Conservation (phyloP, 2,113 vertebrate genomes). For the Anhinga rufa region DNA sequence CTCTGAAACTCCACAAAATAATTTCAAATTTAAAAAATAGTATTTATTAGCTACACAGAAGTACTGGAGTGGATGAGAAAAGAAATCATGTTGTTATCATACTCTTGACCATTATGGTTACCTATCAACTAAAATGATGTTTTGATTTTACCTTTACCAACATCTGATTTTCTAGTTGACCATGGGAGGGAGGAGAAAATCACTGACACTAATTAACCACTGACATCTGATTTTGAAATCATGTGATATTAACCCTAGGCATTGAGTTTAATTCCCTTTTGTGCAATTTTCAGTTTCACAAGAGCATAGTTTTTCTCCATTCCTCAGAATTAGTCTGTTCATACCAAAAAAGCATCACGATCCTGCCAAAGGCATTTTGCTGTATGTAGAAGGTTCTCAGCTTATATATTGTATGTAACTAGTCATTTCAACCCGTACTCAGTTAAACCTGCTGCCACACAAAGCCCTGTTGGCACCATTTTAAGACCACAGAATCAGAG, state of each 20-base stretch:
- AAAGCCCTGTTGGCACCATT: not conserved
- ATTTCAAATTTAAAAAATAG: not conserved
- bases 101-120: slow-evolving; percentile 4
- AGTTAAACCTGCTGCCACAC: not conserved
- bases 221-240: slow-evolving; percentile 15
- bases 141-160: not conserved
- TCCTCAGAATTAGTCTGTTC: not conserved
- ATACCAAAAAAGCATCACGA: not conserved
- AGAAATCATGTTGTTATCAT: not conserved
- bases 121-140: not conserved
- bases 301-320: not conserved
- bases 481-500: not conserved
- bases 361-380: not conserved
- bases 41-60: not conserved
- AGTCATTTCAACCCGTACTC: not conserved
- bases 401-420: not conserved
- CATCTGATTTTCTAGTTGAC: not conserved
- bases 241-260: not conserved
- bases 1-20: not conserved
- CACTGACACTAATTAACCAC: not conserved
- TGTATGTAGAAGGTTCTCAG: not conserved
- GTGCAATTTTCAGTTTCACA: not conserved
- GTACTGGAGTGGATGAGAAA: not conserved
- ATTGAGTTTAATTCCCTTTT: not conserved
- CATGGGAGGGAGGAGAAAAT: not conserved